These are phyloP conservation scores for Noctuana brunneofusca DNA, from an alignment of 2,888 invertebrate species.

Conservation along the genomic window DNA sequence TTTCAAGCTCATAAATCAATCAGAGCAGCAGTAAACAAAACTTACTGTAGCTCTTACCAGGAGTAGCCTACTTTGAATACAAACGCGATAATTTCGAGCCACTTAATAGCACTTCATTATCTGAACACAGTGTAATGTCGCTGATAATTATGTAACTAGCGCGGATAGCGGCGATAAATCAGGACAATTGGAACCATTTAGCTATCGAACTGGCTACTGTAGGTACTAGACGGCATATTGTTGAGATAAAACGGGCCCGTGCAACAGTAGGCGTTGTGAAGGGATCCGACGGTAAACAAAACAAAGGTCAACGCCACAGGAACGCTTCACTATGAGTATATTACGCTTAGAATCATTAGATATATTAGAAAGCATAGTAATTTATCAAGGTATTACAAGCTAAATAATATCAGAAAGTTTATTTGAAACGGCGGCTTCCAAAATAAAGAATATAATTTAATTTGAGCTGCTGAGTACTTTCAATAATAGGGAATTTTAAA, in stretches of 20 bases:
- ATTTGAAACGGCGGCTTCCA: too few species aligned
- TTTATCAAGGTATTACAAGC: neutral
- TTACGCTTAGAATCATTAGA: too few species aligned
- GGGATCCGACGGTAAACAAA: conserved; percentile 64
- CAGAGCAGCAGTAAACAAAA: conserved; percentile 25
- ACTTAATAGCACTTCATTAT: conserved; percentile 34
- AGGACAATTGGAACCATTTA: conserved; percentile 35
- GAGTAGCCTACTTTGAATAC: conserved; percentile 24
- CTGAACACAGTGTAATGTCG: conserved; percentile 32
- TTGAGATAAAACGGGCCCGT: conserved; percentile 26
- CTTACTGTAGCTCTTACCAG: neutral
- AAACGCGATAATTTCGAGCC: conserved; percentile 29
- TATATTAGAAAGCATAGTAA: conserved; percentile 8
- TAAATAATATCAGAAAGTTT: too few species aligned
- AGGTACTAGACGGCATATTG: conserved; percentile 30
- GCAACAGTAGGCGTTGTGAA: conserved; percentile 31
- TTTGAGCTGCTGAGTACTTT: too few species aligned
- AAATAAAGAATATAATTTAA: too few species aligned
- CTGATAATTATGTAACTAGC: conserved; percentile 34
- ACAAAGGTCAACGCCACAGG: conserved; percentile 64
- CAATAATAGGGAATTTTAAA: too few species aligned
- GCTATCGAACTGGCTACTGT: conserved; percentile 32
- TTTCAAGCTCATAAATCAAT: conserved; percentile 7
- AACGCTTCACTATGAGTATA: conserved; percentile 34
- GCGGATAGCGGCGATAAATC: conserved; percentile 32